Evolutionary conservation across 2,888 invertebrate species (phyloP).

Genomic region (Tribolium freemani): DNA sequence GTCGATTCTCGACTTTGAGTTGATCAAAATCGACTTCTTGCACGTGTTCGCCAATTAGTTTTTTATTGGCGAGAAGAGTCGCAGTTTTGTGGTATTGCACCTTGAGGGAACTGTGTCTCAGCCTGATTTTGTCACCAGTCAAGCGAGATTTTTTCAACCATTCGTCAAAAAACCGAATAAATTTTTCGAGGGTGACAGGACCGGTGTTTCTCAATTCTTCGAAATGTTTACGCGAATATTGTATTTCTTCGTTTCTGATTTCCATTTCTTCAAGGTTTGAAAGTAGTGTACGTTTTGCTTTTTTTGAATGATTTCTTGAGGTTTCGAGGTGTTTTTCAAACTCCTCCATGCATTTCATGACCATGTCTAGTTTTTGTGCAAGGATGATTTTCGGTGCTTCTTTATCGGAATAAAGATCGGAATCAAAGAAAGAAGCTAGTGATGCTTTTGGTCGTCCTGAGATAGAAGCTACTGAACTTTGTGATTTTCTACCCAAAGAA

Average conservation of each 20-base stretch:
- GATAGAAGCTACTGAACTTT: neutral
- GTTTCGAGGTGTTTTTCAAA: conserved; percentile 53
- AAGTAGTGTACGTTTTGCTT: conserved; percentile 46
- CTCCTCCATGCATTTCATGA: conserved; percentile 30
- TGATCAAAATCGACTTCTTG: conserved; percentile 77
- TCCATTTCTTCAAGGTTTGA: conserved; percentile 69
- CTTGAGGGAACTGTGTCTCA: conserved; percentile 72
- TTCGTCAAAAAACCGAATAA: conserved; percentile 72
- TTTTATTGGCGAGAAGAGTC: conserved; percentile 71
- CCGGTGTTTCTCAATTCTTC: conserved; percentile 53
- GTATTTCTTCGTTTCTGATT: conserved; percentile 69
- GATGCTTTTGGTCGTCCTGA: neutral
- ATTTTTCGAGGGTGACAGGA: conserved; percentile 66
- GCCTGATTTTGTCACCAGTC: conserved; percentile 73
- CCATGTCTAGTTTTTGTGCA: neutral
- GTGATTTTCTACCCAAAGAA: no score
- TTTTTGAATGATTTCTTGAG: conserved; percentile 45
- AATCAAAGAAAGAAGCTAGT: neutral
- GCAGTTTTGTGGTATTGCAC: conserved; percentile 71
- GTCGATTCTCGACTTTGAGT: conserved; percentile 73
- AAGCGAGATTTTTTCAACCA: conserved; percentile 73
- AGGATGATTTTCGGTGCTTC: neutral
- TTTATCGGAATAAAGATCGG: neutral
- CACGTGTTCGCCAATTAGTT: conserved; percentile 73
- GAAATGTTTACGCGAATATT: conserved; percentile 69